These are phyloP conservation scores for Sebastes minor DNA, from an alignment of 2,797 vertebrate species.

Conservation along the genomic window DNA sequence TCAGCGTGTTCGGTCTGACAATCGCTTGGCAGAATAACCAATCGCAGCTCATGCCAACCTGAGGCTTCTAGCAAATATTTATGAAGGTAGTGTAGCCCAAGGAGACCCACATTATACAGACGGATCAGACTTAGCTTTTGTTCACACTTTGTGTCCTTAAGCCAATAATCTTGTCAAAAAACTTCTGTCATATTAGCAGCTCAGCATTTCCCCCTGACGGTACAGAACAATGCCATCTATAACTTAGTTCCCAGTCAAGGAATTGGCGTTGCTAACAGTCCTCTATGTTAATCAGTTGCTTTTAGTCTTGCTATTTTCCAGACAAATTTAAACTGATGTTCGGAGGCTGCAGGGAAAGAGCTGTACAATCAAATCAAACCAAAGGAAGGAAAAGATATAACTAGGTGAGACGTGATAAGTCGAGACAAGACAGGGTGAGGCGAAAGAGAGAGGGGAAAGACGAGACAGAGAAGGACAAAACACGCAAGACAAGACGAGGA, in stretches of 20 bases:
- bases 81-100: slow-evolving; percentile 52
- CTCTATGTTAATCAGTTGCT: slow-evolving; percentile 56
- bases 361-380: slow-evolving; percentile 69
- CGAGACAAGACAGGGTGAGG: slow-evolving; percentile 46
- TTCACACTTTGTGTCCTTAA: slow-evolving; percentile 27
- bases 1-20: slow-evolving; percentile 51
- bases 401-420: slow-evolving; percentile 65
- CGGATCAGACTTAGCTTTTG: slow-evolving; percentile 24
- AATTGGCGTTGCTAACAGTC: slow-evolving; percentile 17
- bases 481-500: slow-evolving; percentile 8
- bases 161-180: slow-evolving; percentile 22
- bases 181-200: slow-evolving; percentile 17
- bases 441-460: slow-evolving; percentile 15
- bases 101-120: slow-evolving; percentile 35
- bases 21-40: slow-evolving; percentile 49
- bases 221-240: slow-evolving; percentile 11
- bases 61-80: slow-evolving; percentile 57
- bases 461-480: slow-evolving; percentile 32
- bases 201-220: background rate
- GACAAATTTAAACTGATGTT: slow-evolving; percentile 68
- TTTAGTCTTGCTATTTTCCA: slow-evolving; percentile 46
- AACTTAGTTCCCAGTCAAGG: slow-evolving; percentile 21
- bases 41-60: slow-evolving; percentile 28
- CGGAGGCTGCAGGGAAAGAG: slow-evolving; percentile 59
- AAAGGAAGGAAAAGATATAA: slow-evolving; percentile 42